Percentiles rank a stretch among this genome's conserved stretches.
phyloP scores from a whole-genome alignment of 2,888 invertebrate species.

The Pycnomerus fuliginosus region DNA sequence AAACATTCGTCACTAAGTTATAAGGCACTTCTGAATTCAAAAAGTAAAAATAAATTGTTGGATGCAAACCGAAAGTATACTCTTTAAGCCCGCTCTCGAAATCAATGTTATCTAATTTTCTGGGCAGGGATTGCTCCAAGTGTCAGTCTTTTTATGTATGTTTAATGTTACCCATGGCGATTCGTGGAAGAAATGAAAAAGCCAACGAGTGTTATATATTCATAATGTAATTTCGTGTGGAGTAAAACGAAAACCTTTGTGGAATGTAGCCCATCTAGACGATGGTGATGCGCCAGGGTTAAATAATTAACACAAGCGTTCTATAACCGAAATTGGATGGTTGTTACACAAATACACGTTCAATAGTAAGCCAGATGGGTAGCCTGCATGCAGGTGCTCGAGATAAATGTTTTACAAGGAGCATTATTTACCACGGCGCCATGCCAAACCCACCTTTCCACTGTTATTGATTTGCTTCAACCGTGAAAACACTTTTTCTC shows the following conservation, averaged over 20 bases:
- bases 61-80: too few relatives aligned
- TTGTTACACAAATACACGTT: slow-evolving; percentile 16
- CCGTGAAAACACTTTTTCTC: slow-evolving; percentile 29
- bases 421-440: slow-evolving; percentile 38
- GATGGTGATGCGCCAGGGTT: slow-evolving; percentile 14
- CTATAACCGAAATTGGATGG: slow-evolving; percentile 21
- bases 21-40: too few relatives aligned
- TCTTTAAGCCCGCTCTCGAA: too few relatives aligned
- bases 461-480: slow-evolving; percentile 42
- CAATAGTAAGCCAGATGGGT: slow-evolving; percentile 38
- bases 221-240: slow-evolving; percentile 22
- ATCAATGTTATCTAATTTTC: too few relatives aligned
- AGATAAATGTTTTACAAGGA: slow-evolving; percentile 41
- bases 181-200: slow-evolving; percentile 19
- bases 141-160: slow-evolving; percentile 19
- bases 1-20: too few relatives aligned
- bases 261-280: slow-evolving; percentile 7
- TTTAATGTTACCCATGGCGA: slow-evolving; percentile 13
- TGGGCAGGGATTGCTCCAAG: too few relatives aligned
- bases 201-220: slow-evolving; percentile 20
- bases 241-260: slow-evolving; percentile 13
- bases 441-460: slow-evolving; percentile 31
- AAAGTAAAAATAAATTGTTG: too few relatives aligned
- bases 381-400: slow-evolving; percentile 39
- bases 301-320: slow-evolving; percentile 16